phyloP scores from a whole-genome alignment of 2,888 invertebrate genomes.

The Drosophila quinaria region DNA sequence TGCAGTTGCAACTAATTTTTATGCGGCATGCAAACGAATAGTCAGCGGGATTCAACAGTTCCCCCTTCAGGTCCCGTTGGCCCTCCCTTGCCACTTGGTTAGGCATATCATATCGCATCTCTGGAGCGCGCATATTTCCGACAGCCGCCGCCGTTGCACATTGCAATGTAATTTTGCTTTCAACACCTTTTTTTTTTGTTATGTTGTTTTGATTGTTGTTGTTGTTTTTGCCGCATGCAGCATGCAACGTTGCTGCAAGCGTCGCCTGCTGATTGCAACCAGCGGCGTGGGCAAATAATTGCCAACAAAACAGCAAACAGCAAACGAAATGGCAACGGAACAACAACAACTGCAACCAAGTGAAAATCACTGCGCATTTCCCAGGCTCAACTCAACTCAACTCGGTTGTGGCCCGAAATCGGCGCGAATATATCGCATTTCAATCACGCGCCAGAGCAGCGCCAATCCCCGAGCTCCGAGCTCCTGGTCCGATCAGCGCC shows the following conservation, averaged over 20 bases:
- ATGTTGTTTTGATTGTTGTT: conserved; percentile 1
- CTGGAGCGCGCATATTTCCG: conserved; percentile 72
- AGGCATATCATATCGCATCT: conserved; percentile 79
- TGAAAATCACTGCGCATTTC: conserved; percentile 79
- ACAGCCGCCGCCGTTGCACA: conserved; percentile 64
- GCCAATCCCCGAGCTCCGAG: conserved; percentile 40
- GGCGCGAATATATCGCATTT: conserved; percentile 84
- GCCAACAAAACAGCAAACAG: conserved; percentile 67
- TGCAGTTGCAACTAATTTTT: conserved; percentile 78
- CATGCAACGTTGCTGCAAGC: conserved; percentile 61
- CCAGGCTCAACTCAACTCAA: conserved; percentile 63
- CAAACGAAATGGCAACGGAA: conserved; percentile 32
- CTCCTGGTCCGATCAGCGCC: conserved; percentile 33
- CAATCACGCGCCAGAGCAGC: conserved; percentile 80
- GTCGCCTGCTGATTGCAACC: conserved; percentile 70
- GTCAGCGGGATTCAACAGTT: conserved; percentile 14
- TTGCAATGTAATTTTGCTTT: conserved; percentile 81
- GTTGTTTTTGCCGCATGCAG: conserved; percentile 43
- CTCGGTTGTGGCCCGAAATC: conserved; percentile 64
- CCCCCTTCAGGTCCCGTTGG: background rate
- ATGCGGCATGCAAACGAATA: conserved; percentile 75
- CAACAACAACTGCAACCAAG: conserved; percentile 45
- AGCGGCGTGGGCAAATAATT: conserved; percentile 80
- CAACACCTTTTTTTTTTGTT: conserved; percentile 67
- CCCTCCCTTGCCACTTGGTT: conserved; percentile 14